Conservation (phyloP, 2,113 vertebrate genomes). For the Lagopus muta region DNA sequence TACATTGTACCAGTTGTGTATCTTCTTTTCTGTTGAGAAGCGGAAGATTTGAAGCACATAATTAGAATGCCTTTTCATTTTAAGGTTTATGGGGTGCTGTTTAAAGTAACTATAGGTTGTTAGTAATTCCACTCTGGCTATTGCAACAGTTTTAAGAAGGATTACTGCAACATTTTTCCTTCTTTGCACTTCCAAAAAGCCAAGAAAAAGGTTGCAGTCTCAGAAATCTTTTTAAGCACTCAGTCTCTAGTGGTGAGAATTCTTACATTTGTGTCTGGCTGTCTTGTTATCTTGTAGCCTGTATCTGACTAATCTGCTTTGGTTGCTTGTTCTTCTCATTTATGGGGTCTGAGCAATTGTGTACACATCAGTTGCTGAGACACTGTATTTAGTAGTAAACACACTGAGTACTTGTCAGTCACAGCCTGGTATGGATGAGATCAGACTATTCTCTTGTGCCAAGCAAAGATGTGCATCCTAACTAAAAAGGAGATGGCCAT, state of each 20-base stretch:
- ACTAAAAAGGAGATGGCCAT: constrained; percentile 58
- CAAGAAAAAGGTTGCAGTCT: background rate
- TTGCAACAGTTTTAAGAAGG: background rate
- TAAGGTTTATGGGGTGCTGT: background rate
- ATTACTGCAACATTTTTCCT: background rate
- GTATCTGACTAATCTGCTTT: background rate
- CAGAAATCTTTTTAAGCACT: background rate
- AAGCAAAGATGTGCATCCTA: constrained; percentile 46
- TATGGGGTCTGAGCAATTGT: constrained; percentile 40
- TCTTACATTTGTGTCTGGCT: background rate
- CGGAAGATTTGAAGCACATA: background rate
- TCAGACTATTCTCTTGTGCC: constrained; percentile 54
- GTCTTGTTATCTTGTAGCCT: background rate
- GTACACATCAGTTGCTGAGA: constrained; percentile 33
- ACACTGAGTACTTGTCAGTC: constrained; percentile 58
- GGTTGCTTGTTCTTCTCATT: constrained; percentile 13
- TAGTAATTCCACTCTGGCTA: background rate
- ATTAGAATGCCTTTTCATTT: background rate
- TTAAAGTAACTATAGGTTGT: background rate
- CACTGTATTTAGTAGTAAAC: constrained; percentile 57
- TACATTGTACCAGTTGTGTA: background rate
- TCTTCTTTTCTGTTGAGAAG: background rate
- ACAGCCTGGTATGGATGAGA: constrained; percentile 67
- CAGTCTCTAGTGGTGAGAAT: background rate
- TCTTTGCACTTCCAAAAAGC: background rate